Evolutionary conservation across 2,888 invertebrate genomes (phyloP).

Genomic region (Clitarchus hookeri): DNA sequence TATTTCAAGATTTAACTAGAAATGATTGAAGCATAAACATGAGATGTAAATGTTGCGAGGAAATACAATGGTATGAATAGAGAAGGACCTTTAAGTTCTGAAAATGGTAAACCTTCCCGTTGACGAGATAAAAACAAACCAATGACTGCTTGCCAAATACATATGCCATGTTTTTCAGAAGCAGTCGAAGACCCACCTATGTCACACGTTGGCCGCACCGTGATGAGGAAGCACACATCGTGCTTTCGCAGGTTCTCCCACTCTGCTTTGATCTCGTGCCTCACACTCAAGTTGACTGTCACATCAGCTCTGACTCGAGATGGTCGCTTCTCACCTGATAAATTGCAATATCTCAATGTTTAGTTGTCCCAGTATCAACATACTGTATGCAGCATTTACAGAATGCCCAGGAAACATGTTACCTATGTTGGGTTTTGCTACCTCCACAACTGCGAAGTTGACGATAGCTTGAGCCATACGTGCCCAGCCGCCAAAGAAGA

Average conservation of each 20-base stretch:
- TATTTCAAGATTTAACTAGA: too few relatives aligned
- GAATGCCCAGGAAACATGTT: conserved; percentile 26
- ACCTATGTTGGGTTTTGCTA: conserved; percentile 84
- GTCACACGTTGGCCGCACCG: conserved; percentile 81
- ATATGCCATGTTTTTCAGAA: too few relatives aligned
- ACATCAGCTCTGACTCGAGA: conserved; percentile 95
- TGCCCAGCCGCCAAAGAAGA: conserved; percentile 97
- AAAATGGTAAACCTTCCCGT: too few relatives aligned
- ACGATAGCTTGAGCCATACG: conserved; percentile 96
- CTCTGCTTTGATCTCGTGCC: conserved; percentile 90
- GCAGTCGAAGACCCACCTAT: conserved; percentile 63
- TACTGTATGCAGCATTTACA: too few relatives aligned
- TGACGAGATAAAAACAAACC: too few relatives aligned
- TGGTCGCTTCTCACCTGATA: conserved; percentile 84
- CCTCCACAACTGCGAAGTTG: conserved; percentile 93
- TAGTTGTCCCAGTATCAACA: not conserved
- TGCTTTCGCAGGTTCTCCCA: conserved; percentile 97
- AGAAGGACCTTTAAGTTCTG: too few relatives aligned
- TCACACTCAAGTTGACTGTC: conserved; percentile 86
- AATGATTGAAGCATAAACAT: too few relatives aligned
- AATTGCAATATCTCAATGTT: conserved; percentile 21
- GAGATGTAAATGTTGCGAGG: too few relatives aligned
- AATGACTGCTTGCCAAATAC: too few relatives aligned
- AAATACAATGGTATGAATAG: too few relatives aligned
- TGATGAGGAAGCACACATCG: conserved; percentile 96